Percentiles rank a stretch among this genome's conserved stretches.
Conservation (phyloP, 2,888 invertebrate species). For the Galeruca laticollis region DNA sequence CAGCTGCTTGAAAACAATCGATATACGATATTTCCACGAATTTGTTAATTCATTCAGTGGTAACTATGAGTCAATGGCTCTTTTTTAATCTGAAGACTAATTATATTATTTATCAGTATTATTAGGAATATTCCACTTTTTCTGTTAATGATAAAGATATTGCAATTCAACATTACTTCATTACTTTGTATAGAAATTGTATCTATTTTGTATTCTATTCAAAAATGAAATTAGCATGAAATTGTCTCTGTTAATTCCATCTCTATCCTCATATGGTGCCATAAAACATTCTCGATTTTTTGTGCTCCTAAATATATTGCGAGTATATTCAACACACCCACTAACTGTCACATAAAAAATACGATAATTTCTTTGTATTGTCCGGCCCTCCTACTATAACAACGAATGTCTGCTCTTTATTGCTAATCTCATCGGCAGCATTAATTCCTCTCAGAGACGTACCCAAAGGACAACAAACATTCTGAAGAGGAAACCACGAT, state of each 20-base stretch:
- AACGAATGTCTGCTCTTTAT: constrained; percentile 52
- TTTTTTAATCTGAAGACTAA: too few relatives aligned
- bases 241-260: constrained; percentile 8
- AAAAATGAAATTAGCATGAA: neutral
- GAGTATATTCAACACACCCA: constrained; percentile 24
- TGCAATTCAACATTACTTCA: too few relatives aligned
- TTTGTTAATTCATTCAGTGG: too few relatives aligned
- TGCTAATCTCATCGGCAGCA: constrained; percentile 54
- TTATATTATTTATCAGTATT: too few relatives aligned
- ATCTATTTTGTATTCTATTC: too few relatives aligned
- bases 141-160: neutral
- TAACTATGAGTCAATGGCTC: too few relatives aligned
- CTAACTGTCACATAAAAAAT: constrained; percentile 32
- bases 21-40: too few relatives aligned
- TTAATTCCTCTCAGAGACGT: constrained; percentile 49
- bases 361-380: constrained; percentile 35
- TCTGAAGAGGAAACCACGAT: too few relatives aligned
- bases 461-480: neutral
- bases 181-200: too few relatives aligned
- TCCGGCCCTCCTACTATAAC: constrained; percentile 34
- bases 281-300: constrained; percentile 17
- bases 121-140: neutral
- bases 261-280: constrained; percentile 8
- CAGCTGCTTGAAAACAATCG: too few relatives aligned
- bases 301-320: constrained; percentile 24